Evolutionary conservation across 2,888 invertebrate genomes (phyloP), one percentile per base, ranked within the genome.

Genomic region (Xestoiulus laeticollis): DNA sequence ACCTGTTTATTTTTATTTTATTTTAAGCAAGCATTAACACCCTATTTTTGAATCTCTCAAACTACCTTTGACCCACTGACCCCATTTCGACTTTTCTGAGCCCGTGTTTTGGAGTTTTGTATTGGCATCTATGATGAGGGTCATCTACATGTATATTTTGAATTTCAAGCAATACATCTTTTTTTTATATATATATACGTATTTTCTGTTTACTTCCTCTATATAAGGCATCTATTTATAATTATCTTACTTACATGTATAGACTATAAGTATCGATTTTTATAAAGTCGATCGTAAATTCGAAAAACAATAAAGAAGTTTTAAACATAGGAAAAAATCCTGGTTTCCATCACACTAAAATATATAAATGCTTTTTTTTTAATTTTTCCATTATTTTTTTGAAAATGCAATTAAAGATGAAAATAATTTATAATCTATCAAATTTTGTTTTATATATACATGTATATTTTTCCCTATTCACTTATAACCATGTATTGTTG

Each of bases 21-120:
- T 78, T 78, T 30, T 78, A 30, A 68, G 10, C 22, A 68, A 78
- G 30, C 78, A 78, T 78, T 78, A 78, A 78, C 78, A 78, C 78
- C 78, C 78, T 78, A 78, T 78, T 78, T 78, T 78, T 78, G 22
- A 78, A 78, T 78, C 78, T 68, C n/a, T 68, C 59, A 14, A 78
- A 78, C 78, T 78, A 78, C 78, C 78, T 78, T 78, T 78, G 78
- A 22, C 78, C 78, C 78, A 78, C 78, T 78, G 30, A 14, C 78
- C 78, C 78, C 78, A 78, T 78, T 78, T 78, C 22, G 4, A 16
- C 3, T 30, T 30, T 26, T 78, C 14, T 78, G 14, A 78, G 22
- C 78, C 78, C 78, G 78, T 78, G 78, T 78, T 78, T 22, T 30
- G 78, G 22, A 22, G 59, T n/a, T 22, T 22, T 68, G 22, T 1